A percentile compares a stretch with the other conserved stretches of the same genome.
Evolutionary conservation across 2,888 invertebrate genomes (phyloP).

Genomic region (Chironomus tentans): DNA sequence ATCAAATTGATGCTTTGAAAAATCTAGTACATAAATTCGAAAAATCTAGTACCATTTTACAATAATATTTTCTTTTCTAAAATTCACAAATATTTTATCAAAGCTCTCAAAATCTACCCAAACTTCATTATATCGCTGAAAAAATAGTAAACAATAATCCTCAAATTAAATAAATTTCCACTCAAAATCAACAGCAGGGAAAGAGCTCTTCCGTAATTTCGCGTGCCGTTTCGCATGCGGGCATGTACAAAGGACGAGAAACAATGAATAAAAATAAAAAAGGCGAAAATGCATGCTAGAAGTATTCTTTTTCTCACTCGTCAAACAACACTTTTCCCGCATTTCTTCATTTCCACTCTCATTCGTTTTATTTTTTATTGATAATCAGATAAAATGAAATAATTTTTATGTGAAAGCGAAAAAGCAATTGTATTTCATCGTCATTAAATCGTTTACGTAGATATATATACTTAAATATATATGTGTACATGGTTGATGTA

Average conservation of each 20-base stretch:
- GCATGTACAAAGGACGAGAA: neutral
- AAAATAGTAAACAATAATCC: too few relatives aligned
- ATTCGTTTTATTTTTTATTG: constrained; percentile 5
- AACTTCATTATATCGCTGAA: too few relatives aligned
- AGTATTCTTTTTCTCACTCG: neutral
- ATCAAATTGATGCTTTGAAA: too few relatives aligned
- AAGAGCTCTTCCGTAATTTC: neutral
- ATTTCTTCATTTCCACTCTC: too few relatives aligned
- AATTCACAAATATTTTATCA: too few relatives aligned
- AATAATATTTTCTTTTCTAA: too few relatives aligned
- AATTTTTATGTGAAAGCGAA: constrained; percentile 9
- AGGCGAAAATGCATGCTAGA: neutral
- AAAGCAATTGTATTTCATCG: constrained; percentile 25
- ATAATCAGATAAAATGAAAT: constrained; percentile 23
- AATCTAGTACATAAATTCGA: too few relatives aligned
- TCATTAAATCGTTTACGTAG: constrained; percentile 9
- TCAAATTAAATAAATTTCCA: too few relatives aligned
- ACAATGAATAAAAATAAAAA: neutral
- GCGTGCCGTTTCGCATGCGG: neutral
- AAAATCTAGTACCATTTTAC: too few relatives aligned
- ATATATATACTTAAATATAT: neutral
- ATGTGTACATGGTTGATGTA: neutral
- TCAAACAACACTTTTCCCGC: neutral
- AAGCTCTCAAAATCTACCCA: too few relatives aligned
- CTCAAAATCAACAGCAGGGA: too few relatives aligned